Evolutionary conservation across 2,888 invertebrate genomes (phyloP), one percentile per base, ranked within the genome.

Genomic region (Pterostichus madidus): DNA sequence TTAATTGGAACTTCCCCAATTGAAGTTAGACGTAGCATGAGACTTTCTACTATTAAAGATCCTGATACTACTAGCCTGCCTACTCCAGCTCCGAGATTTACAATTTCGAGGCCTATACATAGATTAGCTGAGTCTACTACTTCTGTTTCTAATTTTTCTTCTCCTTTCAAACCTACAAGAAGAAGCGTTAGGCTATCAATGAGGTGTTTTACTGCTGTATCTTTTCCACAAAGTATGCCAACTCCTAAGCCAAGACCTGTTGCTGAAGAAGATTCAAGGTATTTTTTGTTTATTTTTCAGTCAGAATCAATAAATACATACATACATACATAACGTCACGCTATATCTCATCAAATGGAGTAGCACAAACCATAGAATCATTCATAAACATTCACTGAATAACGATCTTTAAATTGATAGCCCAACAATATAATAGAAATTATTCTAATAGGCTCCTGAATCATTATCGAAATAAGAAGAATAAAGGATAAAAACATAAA

Each of bases 141-240:
- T n/a, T 1, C 32, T 24, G 32, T 13, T n/a, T 35, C 13, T 24
- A 32, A 52, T 8, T 44, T 71, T 44, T 71, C 44, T 5, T 71
- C 68, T 44, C 68, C 68, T 5, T 17, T 71, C 5, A 64, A 15
- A 80, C 15, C 61, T 75, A 81, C 44, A 6, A 75, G 81, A 81
- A 75, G 75, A 59, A 81, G 81, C 75, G 24, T 61, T 8, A 52
- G 81, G 46, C 44, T 81, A 11, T 59, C 64, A 10, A 79, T 79
- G 64, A 79, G 64, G 46, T 49, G 39, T 17, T n/a, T 78, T 24
- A n/a, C 7, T 44, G 32, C 6, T 6, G n/a, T 49, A 5, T 46
- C 61, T 31, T 24, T 44, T 24, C 79, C 79, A 7, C 24, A 39
- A 80, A n/a, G 44, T 32, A 13, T 5, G 7, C 13, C 77, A 4